Percentiles rank a stretch among this genome's conserved stretches.
These are phyloP conservation scores for Cynoglossus semilaevis DNA, from an alignment of 2,113 vertebrate genomes.

Conservation along the genomic window DNA sequence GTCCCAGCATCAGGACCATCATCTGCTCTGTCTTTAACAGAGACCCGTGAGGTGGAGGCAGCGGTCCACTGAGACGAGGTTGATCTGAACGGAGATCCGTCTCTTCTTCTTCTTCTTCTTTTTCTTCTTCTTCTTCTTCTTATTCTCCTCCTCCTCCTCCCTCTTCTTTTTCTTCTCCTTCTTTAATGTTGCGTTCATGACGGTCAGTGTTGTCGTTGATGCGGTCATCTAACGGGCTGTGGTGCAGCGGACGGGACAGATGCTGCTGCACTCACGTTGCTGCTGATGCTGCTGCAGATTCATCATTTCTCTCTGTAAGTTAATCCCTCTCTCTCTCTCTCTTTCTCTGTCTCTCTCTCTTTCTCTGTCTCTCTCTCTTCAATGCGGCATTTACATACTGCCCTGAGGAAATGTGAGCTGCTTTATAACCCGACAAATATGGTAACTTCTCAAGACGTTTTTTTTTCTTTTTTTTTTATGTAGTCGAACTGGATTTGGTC, in stretches of 20 bases:
- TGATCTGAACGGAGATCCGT: neutral
- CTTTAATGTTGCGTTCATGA: too few species aligned
- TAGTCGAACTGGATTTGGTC: too few species aligned
- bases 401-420: neutral
- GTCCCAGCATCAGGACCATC: neutral
- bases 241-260: constrained; percentile 18
- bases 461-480: neutral
- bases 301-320: constrained; percentile 31
- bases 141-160: neutral
- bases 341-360: constrained; percentile 25
- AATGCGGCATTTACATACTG: constrained; percentile 56
- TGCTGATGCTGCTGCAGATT: constrained; percentile 23
- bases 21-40: constrained; percentile 61
- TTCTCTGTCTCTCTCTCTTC: constrained; percentile 43
- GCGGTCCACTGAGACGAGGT: constrained; percentile 32
- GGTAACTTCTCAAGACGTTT: neutral
- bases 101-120: neutral
- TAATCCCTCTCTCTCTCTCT: constrained; percentile 25
- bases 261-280: neutral
- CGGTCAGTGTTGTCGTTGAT: neutral
- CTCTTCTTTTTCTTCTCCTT: neutral
- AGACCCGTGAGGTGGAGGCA: constrained; percentile 26
- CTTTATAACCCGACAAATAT: neutral
- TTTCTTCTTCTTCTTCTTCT: neutral
- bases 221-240: neutral